Evolutionary conservation across 2,113 vertebrate genomes (phyloP).

Genomic region (Turnix velox): DNA sequence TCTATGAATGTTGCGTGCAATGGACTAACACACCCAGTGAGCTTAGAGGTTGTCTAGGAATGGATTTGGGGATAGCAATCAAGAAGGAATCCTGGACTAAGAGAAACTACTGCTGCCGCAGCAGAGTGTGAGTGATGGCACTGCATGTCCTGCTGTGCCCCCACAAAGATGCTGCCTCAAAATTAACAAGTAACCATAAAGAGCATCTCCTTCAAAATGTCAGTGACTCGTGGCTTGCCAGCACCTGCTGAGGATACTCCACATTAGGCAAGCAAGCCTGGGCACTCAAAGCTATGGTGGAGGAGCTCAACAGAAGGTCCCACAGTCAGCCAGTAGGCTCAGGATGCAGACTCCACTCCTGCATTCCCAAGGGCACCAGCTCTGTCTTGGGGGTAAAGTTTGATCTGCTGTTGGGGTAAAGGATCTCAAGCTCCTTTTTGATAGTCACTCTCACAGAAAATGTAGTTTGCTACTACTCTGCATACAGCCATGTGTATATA

Average conservation of each 20-base stretch:
- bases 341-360: not conserved
- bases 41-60: not conserved
- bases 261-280: accelerated
- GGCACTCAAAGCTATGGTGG: not conserved
- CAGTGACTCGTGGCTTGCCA: not conserved
- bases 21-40: accelerated
- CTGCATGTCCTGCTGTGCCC: not conserved
- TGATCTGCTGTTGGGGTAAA: not conserved
- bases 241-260: accelerated
- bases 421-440: not conserved
- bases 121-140: not conserved
- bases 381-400: not conserved
- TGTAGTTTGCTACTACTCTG: not conserved
- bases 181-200: not conserved
- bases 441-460: not conserved
- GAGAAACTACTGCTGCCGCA: not conserved
- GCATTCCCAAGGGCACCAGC: not conserved
- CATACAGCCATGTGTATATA: not conserved
- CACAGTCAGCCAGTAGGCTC: not conserved
- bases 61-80: not conserved
- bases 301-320: not conserved
- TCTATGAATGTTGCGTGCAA: not conserved
- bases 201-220: not conserved
- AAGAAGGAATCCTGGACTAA: not conserved
- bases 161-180: not conserved